Base-by-base conservation (phyloP, 2,113 vertebrate genomes). In the Coregonus clupeaformis region DNA sequence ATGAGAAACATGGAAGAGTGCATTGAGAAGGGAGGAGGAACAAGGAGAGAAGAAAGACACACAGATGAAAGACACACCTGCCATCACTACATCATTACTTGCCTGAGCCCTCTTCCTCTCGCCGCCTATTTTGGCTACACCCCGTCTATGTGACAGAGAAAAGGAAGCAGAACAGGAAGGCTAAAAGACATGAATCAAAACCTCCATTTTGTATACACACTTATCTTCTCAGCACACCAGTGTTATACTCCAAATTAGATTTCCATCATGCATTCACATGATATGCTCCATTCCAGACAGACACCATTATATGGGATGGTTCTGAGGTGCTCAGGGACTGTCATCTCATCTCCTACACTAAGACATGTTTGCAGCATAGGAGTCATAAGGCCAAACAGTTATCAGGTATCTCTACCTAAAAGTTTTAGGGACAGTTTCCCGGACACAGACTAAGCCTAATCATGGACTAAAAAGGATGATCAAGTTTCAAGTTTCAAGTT, bases 61-160 rank as follows among this genome's bases (percentile, higher is more conserved):
- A 78, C 71, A 86, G 78, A 86, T 84, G 78, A 88, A 81, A 89
- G 77, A 79, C 75, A 76, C 89, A 91, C 77, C 92, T 93, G 92
- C 90, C 89, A 85, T 84, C 86, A 82, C 87, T 90, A 76, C 73
- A 73, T 91, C 90, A 85, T 0, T 71, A 72, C 69, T 1, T 30
- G 63, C 18, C 20, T 29, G 65, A 82, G 16, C 69, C 18, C 18
- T 59, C 27, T 59, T 57, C 49, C 69, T 71, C 69, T 32, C 7
- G 0, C 29, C 7, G 83, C 79, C 77, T 83, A 84, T 86, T 86
- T 81, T 87, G 86, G 82, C 81, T 71, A 85, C 80, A 86, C 1
- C 14, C 11, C 5, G 80, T 78, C 67, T 75, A 74, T 72, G 63
- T 59, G 63, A 14, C 25, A 62, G 55, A 77, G 12, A 57, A 24